A percentile compares a stretch with the other conserved stretches of the same genome.
Conservation (phyloP, 2,888 invertebrate species). For the Watsonalla binaria region DNA sequence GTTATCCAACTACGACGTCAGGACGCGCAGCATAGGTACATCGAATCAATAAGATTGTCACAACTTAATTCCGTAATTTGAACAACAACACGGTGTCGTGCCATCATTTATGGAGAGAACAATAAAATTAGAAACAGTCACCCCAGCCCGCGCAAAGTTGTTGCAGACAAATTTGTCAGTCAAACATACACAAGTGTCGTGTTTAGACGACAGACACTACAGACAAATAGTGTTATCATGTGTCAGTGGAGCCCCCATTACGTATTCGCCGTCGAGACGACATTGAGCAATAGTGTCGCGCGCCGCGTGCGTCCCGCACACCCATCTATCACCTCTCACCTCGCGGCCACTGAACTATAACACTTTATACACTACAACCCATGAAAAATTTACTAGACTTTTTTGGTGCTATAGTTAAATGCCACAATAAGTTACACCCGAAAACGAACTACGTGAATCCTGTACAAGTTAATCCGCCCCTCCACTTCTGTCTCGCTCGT, state of each 20-base stretch:
- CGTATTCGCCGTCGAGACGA: slow-evolving; percentile 48
- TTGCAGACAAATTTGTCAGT: too few relatives aligned
- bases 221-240: slow-evolving; percentile 16
- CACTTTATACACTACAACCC: slow-evolving; percentile 47
- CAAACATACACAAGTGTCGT: too few relatives aligned
- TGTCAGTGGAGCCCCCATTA: slow-evolving; percentile 45
- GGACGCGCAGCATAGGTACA: background rate
- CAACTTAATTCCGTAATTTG: too few relatives aligned
- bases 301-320: slow-evolving; percentile 31
- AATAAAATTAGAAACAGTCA: too few relatives aligned
- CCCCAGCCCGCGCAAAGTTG: too few relatives aligned
- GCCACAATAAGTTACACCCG: slow-evolving; percentile 7
- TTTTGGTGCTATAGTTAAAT: slow-evolving; percentile 16
- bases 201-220: background rate
- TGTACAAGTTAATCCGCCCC: too few relatives aligned
- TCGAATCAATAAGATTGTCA: background rate
- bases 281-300: slow-evolving; percentile 62
- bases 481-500: too few relatives aligned
- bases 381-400: slow-evolving; percentile 42
- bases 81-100: too few relatives aligned
- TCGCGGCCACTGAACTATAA: slow-evolving; percentile 19
- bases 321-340: slow-evolving; percentile 53
- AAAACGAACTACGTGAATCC: background rate
- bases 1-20: too few relatives aligned
- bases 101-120: too few relatives aligned